Percentiles rank a stretch among this genome's conserved stretches.
phyloP scores from a whole-genome alignment of 2,888 invertebrate genomes.

The Poecilus cupreus region DNA sequence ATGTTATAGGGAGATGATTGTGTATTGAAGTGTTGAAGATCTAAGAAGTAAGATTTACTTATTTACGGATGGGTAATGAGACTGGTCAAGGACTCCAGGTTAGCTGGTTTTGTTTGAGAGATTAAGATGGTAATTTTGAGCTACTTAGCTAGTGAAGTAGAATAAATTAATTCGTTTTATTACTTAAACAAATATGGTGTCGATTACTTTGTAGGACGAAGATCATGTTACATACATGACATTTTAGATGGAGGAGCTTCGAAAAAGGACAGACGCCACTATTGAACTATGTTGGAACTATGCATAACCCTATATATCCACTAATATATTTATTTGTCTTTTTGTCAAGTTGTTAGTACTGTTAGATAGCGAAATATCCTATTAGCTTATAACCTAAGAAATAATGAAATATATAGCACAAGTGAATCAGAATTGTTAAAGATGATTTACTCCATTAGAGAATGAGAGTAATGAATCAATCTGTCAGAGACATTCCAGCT shows the following conservation, averaged over 20 bases:
- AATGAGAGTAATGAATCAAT: too few species aligned
- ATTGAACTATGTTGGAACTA: too few species aligned
- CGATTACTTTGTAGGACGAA: background rate
- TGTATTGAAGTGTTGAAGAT: slow-evolving; percentile 3
- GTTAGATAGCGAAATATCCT: too few species aligned
- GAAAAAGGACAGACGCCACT: too few species aligned
- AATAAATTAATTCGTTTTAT: slow-evolving; percentile 27
- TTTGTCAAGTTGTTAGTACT: too few species aligned
- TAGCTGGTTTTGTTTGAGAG: slow-evolving; percentile 4
- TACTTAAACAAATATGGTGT: background rate
- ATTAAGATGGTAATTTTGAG: slow-evolving; percentile 22
- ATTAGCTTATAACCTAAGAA: too few species aligned
- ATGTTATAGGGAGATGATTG: slow-evolving; percentile 5
- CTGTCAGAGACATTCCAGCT: too few species aligned
- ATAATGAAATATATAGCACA: too few species aligned
- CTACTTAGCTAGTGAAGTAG: slow-evolving; percentile 14
- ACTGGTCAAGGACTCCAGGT: slow-evolving; percentile 20
- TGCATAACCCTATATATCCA: too few species aligned
- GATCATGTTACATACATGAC: background rate
- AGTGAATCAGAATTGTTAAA: too few species aligned
- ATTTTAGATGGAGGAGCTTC: background rate
- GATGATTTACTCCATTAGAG: too few species aligned
- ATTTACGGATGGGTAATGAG: slow-evolving; percentile 16
- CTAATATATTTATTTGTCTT: too few species aligned
- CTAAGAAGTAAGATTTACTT: background rate